Conservation (phyloP, 2,888 invertebrate species). For the Caenorhabditis sulstoni region DNA sequence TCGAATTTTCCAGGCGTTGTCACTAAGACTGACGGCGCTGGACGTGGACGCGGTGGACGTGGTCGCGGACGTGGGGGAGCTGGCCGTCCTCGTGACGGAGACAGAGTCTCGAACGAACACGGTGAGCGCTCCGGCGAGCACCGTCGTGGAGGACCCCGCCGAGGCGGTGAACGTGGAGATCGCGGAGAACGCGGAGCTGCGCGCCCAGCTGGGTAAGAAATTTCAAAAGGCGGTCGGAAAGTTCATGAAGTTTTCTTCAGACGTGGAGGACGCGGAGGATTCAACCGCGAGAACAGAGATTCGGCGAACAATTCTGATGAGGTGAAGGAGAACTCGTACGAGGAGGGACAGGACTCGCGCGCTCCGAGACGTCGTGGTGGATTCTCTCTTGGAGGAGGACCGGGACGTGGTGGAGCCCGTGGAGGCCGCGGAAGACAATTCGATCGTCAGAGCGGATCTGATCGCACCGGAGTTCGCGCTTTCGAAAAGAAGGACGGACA, state of each 20-base stretch:
- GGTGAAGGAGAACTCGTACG: constrained; percentile 53
- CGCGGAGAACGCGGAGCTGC: constrained; percentile 50
- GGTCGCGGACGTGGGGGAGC: constrained; percentile 73
- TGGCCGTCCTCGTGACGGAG: constrained; percentile 64
- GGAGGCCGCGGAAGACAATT: constrained; percentile 69
- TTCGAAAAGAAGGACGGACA: constrained; percentile 80
- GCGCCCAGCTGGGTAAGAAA: constrained; percentile 53
- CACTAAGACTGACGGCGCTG: constrained; percentile 60
- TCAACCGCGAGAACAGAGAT: constrained; percentile 54
- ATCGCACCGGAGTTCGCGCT: constrained; percentile 75
- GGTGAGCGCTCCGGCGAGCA: constrained; percentile 61
- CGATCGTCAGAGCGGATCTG: constrained; percentile 78
- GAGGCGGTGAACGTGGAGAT: constrained; percentile 65
- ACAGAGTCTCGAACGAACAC: constrained; percentile 49
- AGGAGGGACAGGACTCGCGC: constrained; percentile 48
- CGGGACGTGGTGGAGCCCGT: constrained; percentile 60
- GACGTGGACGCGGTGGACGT: constrained; percentile 72
- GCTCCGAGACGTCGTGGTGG: constrained; percentile 68
- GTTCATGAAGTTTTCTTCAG: too few relatives aligned
- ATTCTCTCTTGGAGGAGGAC: constrained; percentile 60
- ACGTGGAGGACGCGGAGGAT: constrained; percentile 68
- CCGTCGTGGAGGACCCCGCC: constrained; percentile 68
- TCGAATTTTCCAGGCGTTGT: constrained; percentile 23
- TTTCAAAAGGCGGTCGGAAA: too few relatives aligned
- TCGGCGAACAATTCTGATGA: constrained; percentile 22